Conservation (phyloP, 2,113 vertebrate species). For the Noctilio leporinus region DNA sequence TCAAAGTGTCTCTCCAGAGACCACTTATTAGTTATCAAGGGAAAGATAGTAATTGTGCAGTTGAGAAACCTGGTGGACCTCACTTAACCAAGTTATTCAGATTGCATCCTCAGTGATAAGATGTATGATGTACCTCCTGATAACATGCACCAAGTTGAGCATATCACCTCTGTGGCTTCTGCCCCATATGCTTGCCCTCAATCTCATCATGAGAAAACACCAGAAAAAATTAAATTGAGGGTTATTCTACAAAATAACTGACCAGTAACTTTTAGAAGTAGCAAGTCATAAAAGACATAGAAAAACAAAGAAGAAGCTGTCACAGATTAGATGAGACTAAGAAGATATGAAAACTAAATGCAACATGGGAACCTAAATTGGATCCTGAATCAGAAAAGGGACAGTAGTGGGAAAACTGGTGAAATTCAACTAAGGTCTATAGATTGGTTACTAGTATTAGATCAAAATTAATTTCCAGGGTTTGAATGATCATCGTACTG, state of each 20-base stretch:
- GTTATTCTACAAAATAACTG: background rate
- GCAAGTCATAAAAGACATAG: background rate
- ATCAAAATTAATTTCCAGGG: background rate
- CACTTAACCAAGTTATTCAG: background rate
- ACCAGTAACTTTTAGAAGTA: background rate
- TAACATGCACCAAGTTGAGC: background rate
- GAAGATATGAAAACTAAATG: background rate
- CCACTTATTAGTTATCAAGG: background rate
- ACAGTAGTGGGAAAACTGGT: background rate
- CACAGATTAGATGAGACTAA: background rate
- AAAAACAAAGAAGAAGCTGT: background rate
- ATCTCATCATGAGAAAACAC: background rate
- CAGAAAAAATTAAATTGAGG: background rate
- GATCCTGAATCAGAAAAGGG: background rate
- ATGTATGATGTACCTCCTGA: rapidly evolving
- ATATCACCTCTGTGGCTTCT: background rate
- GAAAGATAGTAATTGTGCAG: background rate
- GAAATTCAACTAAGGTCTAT: background rate
- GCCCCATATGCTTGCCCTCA: background rate
- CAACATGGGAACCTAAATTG: background rate
- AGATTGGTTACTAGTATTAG: background rate
- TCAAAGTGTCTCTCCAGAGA: background rate
- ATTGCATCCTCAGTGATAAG: background rate
- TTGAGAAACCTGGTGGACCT: background rate
- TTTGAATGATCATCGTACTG: background rate